A percentile compares a stretch with the other conserved stretches of the same genome.
phyloP scores from a whole-genome alignment of 2,888 invertebrate genomes.

The Blastobasis lacticolella region DNA sequence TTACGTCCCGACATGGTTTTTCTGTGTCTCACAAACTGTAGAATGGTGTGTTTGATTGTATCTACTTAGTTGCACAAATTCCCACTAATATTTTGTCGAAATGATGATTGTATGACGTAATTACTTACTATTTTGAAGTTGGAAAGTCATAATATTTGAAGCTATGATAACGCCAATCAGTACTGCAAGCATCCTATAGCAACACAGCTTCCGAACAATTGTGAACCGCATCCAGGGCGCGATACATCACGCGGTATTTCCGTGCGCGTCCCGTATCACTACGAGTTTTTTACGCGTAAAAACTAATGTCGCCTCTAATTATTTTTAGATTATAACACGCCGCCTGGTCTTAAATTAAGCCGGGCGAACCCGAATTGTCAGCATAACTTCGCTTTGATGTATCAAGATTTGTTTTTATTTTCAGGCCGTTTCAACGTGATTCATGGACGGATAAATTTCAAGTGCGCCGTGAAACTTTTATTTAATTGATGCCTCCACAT shows the following conservation, averaged over 20 bases:
- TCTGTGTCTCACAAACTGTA: too few species aligned
- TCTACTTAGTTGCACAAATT: too few species aligned
- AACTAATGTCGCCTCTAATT: conserved; percentile 73
- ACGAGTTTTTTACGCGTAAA: conserved; percentile 71
- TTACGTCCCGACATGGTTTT: conserved; percentile 20
- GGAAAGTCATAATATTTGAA: too few species aligned
- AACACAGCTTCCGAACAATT: conserved; percentile 39
- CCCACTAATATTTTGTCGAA: too few species aligned
- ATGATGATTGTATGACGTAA: too few species aligned
- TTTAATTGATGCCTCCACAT: conserved; percentile 58
- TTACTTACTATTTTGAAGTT: too few species aligned
- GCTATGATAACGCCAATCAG: too few species aligned
- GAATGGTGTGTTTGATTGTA: too few species aligned
- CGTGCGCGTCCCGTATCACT: conserved; percentile 53
- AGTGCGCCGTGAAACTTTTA: conserved; percentile 56
- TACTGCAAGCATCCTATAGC: too few species aligned
- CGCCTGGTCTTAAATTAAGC: conserved; percentile 68
- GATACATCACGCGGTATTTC: conserved; percentile 68
- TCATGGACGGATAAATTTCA: conserved; percentile 66
- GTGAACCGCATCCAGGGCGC: conserved; percentile 44
- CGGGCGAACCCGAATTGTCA: conserved; percentile 68
- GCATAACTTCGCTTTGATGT: conserved; percentile 73
- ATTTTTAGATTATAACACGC: conserved; percentile 73
- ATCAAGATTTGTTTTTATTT: conserved; percentile 71
- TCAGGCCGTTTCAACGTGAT: conserved; percentile 61